A percentile compares a stretch with the other conserved stretches of the same genome.
These are phyloP conservation scores for Pantelozetes paolii DNA, from an alignment of 2,888 invertebrate genomes.

Conservation along the genomic window DNA sequence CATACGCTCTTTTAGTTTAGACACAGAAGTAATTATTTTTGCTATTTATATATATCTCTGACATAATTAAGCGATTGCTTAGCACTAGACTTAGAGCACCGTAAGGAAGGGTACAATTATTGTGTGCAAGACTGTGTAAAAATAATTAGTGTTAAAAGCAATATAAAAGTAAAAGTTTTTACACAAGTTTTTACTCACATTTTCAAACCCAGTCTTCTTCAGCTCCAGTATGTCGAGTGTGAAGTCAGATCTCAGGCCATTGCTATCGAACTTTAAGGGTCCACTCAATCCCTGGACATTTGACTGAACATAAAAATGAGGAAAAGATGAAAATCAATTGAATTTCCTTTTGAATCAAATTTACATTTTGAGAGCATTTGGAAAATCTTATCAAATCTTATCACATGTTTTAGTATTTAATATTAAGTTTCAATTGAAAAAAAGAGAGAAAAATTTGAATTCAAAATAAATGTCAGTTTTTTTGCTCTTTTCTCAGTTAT, in stretches of 20 bases:
- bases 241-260: constrained; percentile 85
- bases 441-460: too few relatives aligned
- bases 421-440: too few relatives aligned
- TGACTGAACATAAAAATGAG: constrained; percentile 60
- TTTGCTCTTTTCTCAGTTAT: too few relatives aligned
- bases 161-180: neutral
- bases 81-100: neutral
- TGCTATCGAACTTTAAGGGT: constrained; percentile 84
- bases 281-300: constrained; percentile 87
- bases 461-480: too few relatives aligned
- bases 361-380: neutral
- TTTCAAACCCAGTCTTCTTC: constrained; percentile 64
- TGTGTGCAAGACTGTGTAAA: neutral
- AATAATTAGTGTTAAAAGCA: neutral
- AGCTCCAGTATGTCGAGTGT: constrained; percentile 85
- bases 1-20: neutral
- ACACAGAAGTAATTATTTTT: neutral
- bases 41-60: neutral
- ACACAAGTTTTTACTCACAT: constrained; percentile 27
- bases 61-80: neutral
- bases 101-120: neutral
- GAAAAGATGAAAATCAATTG: neutral
- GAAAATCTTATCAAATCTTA: neutral
- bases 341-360: neutral
- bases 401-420: too few relatives aligned